These are phyloP conservation scores for Choloepus didactylus DNA, from an alignment of 2,797 vertebrate species.

Conservation along the genomic window DNA sequence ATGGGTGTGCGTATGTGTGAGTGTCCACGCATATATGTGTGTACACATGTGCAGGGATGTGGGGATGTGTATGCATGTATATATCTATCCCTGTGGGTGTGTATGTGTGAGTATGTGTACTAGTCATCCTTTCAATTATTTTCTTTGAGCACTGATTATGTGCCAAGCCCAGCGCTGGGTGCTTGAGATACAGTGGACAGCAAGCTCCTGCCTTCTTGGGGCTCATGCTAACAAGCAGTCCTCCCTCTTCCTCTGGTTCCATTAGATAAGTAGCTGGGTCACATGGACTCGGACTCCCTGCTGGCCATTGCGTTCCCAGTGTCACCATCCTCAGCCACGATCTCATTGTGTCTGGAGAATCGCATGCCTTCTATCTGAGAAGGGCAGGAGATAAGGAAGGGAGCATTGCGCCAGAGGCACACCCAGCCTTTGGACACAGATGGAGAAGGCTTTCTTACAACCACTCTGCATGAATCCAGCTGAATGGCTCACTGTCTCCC, in stretches of 20 bases:
- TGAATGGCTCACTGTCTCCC: background rate
- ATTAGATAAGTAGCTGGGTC: background rate
- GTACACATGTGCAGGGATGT: accelerated
- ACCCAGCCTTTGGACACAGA: background rate
- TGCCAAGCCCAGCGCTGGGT: background rate
- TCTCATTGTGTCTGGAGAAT: background rate
- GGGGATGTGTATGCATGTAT: no score
- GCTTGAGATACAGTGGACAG: background rate
- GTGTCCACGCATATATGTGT: background rate
- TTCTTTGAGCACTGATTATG: background rate
- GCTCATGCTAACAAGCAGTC: background rate
- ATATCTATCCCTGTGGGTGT: no score
- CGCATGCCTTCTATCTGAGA: background rate
- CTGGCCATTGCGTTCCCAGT: background rate
- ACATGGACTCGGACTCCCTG: no score
- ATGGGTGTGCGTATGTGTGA: accelerated
- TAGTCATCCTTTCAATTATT: background rate
- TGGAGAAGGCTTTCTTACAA: background rate
- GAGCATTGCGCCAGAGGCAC: accelerated
- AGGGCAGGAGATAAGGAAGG: background rate
- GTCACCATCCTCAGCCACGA: background rate
- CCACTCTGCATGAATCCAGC: background rate
- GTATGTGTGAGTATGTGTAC: background rate
- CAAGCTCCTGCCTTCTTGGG: background rate
- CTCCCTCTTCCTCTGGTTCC: background rate